Evolutionary conservation across 2,113 vertebrate genomes (phyloP).

Genomic region (Bubalus kerabau): DNA sequence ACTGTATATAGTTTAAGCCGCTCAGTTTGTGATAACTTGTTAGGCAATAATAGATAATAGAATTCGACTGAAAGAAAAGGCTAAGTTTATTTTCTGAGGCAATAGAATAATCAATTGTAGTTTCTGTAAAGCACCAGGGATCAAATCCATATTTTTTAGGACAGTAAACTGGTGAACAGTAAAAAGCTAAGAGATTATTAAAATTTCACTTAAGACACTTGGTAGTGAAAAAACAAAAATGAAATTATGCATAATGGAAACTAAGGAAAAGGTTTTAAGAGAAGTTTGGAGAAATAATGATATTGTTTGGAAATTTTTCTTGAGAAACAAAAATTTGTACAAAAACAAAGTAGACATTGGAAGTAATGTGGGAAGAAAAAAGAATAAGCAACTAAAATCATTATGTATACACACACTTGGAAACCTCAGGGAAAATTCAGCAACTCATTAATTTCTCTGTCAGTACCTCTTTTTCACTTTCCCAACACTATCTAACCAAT

Average conservation of each 20-base stretch:
- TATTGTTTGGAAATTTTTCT: background rate
- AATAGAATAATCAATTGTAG: background rate
- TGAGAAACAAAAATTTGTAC: background rate
- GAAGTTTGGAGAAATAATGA: background rate
- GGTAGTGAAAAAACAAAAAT: background rate
- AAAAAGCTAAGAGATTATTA: background rate
- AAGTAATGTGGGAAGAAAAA: background rate
- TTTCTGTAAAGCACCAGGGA: background rate
- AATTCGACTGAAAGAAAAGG: background rate
- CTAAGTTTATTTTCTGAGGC: background rate
- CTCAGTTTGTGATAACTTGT: background rate
- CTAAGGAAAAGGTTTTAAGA: background rate
- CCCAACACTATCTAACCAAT: background rate
- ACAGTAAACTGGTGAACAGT: background rate
- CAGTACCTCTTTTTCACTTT: background rate
- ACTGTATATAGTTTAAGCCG: background rate
- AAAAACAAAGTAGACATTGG: background rate
- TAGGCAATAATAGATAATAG: background rate
- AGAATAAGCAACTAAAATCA: slow-evolving; percentile 12
- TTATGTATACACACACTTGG: background rate
- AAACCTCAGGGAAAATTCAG: background rate
- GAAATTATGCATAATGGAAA: background rate
- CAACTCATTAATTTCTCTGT: background rate
- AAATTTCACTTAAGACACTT: background rate
- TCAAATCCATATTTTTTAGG: background rate